Evolutionary conservation across 2,113 vertebrate species (phyloP).

Genomic region (Neodon shergylaensis): DNA sequence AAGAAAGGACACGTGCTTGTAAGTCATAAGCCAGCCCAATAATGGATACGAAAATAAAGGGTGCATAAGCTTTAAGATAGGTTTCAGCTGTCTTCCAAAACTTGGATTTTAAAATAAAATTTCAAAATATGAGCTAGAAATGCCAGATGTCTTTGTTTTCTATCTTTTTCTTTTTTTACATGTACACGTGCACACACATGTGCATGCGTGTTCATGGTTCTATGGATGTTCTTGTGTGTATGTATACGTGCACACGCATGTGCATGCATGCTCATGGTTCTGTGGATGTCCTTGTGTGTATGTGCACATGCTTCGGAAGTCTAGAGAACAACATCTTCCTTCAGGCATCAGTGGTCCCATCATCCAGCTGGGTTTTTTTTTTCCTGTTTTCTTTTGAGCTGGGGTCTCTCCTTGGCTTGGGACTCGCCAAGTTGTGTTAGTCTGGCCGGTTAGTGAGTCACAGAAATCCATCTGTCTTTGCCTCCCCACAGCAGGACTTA

Average conservation of each 20-base stretch:
- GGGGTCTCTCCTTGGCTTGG: not conserved
- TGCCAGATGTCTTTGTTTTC: not conserved
- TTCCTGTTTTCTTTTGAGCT: not conserved
- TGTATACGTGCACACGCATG: not conserved
- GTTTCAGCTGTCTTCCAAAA: constrained; percentile 14
- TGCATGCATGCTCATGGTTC: not conserved
- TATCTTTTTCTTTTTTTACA: no score
- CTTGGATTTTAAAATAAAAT: not conserved
- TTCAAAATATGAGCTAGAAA: constrained; percentile 42
- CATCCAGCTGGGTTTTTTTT: not conserved
- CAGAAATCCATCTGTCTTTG: not conserved
- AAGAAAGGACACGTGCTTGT: not conserved
- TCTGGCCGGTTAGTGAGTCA: not conserved
- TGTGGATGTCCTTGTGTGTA: no score
- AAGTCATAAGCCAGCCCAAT: not conserved
- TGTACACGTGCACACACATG: not conserved
- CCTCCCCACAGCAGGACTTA: no score
- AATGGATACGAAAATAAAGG: not conserved
- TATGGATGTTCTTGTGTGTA: not conserved
- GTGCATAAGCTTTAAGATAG: not conserved
- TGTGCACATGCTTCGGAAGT: not conserved
- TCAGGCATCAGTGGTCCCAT: no score
- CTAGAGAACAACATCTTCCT: no score
- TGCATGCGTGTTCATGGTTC: not conserved
- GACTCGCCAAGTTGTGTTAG: not conserved